A percentile compares a stretch with the other conserved stretches of the same genome.
phyloP scores from a whole-genome alignment of 2,113 vertebrate species.

The Proteles cristata region DNA sequence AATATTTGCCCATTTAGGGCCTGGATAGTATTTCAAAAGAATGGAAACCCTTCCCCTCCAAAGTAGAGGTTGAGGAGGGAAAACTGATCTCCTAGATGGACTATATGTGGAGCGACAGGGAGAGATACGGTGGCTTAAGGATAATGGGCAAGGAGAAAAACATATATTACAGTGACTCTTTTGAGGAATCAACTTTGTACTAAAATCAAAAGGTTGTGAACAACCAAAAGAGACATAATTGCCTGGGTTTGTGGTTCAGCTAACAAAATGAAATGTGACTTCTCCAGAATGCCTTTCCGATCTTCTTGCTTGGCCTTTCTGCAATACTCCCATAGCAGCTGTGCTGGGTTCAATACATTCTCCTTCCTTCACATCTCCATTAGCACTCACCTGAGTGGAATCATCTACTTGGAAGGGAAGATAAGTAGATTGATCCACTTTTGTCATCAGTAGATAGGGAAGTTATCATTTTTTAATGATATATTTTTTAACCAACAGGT shows the following conservation, averaged over 20 bases:
- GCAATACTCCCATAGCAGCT: accelerated
- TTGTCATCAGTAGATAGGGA: neutral
- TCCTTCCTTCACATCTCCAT: neutral
- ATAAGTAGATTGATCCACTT: neutral
- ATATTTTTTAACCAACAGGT: neutral
- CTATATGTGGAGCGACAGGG: neutral
- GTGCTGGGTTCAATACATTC: accelerated
- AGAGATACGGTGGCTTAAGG: neutral
- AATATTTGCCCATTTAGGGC: neutral
- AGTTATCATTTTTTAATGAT: no score
- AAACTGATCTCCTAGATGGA: neutral
- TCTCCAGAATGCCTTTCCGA: neutral
- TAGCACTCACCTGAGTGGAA: no score
- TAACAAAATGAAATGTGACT: neutral
- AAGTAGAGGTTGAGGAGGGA: neutral
- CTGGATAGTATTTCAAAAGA: neutral
- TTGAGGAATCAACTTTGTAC: neutral
- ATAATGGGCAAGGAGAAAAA: neutral
- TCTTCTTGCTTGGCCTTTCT: neutral
- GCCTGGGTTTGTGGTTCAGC: neutral
- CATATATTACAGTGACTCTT: neutral
- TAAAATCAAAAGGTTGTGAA: neutral
- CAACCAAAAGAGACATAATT: neutral
- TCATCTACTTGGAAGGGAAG: neutral
- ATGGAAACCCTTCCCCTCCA: neutral